Base-by-base conservation (phyloP, 2,888 invertebrate species). In the Ormyrus thymus region DNA sequence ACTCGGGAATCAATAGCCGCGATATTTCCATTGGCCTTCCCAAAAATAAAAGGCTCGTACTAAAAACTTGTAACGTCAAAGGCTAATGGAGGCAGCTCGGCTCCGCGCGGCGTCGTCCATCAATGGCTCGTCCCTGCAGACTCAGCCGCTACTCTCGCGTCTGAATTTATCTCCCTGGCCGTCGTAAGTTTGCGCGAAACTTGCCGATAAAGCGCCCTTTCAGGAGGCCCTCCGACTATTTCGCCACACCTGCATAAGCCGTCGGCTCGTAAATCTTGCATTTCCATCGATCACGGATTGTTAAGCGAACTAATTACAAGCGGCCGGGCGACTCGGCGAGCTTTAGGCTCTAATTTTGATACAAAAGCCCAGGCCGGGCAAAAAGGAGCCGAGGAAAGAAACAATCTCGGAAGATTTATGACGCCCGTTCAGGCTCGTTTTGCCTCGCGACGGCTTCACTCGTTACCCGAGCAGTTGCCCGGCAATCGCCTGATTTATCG, bases 351-450 rank as follows among this genome's bases (percentile, higher is more conserved):
- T 73, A 73, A 78, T 72, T 78, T 78, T 51, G 68, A 78, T 73
- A 73, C 68, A 78, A 69, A 78, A 64, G 62, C 64, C 59, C 55
- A 46, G 3, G 43, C 9, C 10, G 50, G 11, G 56, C 29, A 9
- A 10, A 48, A 58, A 13, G 51, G 59, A 46, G 13, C 43, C 46
- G 45, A 73, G 73, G 61, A 62, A 68, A 72, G 72, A 66, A 74
- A 76, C 61, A 78, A 81, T 76, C 68, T 66, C 81, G 68, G 76
- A 76, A 83, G 82, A 84, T 84, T 83, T 84, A 83, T 83, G 82
- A 79, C 70, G 82, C 78, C 82, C 83, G 82, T 84, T 82, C 80
- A 83, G 77, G 82, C 83, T 82, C 82, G 81, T 83, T 84, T 83
- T 81, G 82, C 82, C 81, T 71, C 15, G 81, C 11, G 9, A 8